Evolutionary conservation across 2,888 invertebrate species (phyloP), one percentile per base, ranked within the genome.

Genomic region (Tetragonula carbonaria): DNA sequence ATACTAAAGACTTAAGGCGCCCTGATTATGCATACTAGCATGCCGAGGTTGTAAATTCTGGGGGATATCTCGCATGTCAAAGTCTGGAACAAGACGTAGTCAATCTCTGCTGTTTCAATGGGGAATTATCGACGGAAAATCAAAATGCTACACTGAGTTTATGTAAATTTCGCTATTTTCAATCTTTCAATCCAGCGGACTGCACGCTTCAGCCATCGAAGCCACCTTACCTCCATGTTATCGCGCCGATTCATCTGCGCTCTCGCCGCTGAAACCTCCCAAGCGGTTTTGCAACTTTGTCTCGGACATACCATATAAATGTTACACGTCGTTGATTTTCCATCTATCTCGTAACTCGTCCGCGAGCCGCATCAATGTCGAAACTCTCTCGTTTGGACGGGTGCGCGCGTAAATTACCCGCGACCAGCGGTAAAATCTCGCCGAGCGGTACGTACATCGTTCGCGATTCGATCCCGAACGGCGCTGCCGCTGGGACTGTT

Each of bases 291-390:
- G 70, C 63, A 79, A 74, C 50, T 55, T 65, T 72, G 68, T 51
- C 57, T 70, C 53, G 68, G 50, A 68, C 51, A 38, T 53, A n/a
- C 72, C 59, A 55, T 81, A 78, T 81, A 78, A 81, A 78, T 73
- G 74, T 74, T 78, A 28, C 74, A 66, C 57, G 50, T 65, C 68
- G 51, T 38, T 63, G 75, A 62, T 70, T 57, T 71, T 76, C 63
- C 50, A 23, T 63, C 68, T 78, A 38, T 78, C 13, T 66, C 16
- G 23, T n/a, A 57, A 50, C 33, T 73, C 62, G 55, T 66, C 45
- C 38, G 28, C 55, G 6, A 18, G 50, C 23, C 59, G 62, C 74
- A n/a, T 75, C 75, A 76, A 80, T 72, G 65, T 82, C 51, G 79
- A 82, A 70, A 79, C 38, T 53, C 80, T 72, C 80, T 67, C 66